Evolutionary conservation across 2,888 invertebrate species (phyloP), one percentile per base, ranked within the genome.

Genomic region (Girardia tigrina): DNA sequence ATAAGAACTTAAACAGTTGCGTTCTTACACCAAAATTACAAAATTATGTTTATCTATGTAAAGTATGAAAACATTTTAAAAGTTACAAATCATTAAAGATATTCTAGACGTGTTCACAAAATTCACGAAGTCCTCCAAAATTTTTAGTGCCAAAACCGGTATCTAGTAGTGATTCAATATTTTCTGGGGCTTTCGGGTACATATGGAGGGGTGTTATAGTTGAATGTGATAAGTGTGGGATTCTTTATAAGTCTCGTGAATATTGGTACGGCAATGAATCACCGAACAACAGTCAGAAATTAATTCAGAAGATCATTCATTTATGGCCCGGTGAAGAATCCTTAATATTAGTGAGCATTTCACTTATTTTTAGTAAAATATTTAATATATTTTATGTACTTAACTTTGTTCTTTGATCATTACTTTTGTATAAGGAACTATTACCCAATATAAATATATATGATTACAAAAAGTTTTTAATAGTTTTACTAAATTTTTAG

Each of bases 191-290:
- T 56, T 16, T 56, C 23, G 23, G 23, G n/a, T 56, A 56, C n/a
- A 4, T 90, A 0, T 90, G 90, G 90, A 88, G 89, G 72, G 90
- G 90, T 81, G 89, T 81, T 80, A 88, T 89, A 0, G 88, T 91
- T 77, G 90, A 90, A 80, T 91, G 91, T 83, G 87, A 88, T 16
- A 87, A 88, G 79, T 90, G 89, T 83, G 89, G 90, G 0, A 88
- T 89, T 78, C 89, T 90, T 78, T 88, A 88, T 81, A 86, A 89
- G 70, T 89, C 89, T 79, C 86, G 90, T 27, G 88, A 90, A 81
- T 89, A 89, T 82, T 91, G 90, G 91, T 90, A 88, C 82, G 90
- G 90, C 2, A 90, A 91, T 81, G 88, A 88, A 79, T 87, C 88
- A 77, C 89, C 90, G 0, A 90, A 89, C 81, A 88, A 88, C 78